A percentile compares a stretch with the other conserved stretches of the same genome.
These are phyloP conservation scores for Athene noctua DNA, from an alignment of 2,113 vertebrate genomes.

Conservation along the genomic window DNA sequence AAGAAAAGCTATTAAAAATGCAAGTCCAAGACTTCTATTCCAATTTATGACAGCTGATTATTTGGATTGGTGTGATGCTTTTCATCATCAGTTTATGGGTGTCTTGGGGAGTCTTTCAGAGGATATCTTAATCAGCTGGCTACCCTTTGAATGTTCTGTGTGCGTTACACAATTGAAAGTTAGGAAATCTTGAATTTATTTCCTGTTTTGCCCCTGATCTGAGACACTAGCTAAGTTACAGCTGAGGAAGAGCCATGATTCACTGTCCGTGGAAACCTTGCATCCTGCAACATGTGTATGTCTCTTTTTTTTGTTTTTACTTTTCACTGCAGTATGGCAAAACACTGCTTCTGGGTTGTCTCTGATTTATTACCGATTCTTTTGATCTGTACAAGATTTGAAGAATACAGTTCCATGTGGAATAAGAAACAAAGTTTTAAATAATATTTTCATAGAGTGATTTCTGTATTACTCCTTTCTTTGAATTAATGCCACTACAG, in stretches of 20 bases:
- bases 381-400: not conserved
- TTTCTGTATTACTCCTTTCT: not conserved
- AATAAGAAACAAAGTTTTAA: not conserved
- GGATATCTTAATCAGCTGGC: not conserved
- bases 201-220: not conserved
- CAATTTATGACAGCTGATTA: not conserved
- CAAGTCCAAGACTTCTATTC: not conserved
- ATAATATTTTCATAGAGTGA: not conserved
- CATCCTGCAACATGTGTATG: fast-evolving
- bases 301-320: no score
- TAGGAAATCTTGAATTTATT: not conserved
- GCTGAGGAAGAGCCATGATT: not conserved
- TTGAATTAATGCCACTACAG: not conserved
- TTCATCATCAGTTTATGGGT: not conserved
- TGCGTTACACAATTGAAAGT: not conserved
- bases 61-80: not conserved
- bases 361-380: not conserved
- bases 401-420: not conserved
- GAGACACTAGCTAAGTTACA: not conserved
- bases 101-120: not conserved
- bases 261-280: fast-evolving
- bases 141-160: fast-evolving
- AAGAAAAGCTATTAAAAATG: not conserved
- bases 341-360: not conserved
- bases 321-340: not conserved